Percentiles rank a stretch among this genome's conserved stretches.
phyloP scores from a whole-genome alignment of 2,797 vertebrate species.

The Aselliscus stoliczkanus region DNA sequence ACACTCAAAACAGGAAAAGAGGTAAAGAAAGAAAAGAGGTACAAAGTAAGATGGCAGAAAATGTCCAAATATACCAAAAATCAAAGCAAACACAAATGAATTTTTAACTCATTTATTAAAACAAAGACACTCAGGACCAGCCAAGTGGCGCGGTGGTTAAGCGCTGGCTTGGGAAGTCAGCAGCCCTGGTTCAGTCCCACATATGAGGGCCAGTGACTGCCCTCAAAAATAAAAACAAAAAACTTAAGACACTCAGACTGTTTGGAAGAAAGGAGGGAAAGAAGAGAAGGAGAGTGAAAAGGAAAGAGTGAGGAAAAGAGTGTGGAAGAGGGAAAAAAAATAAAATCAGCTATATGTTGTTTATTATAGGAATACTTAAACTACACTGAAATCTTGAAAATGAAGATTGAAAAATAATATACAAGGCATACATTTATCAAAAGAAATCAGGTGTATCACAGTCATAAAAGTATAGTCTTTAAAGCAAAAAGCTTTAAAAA shows the following conservation, averaged over 20 bases:
- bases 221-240: no score
- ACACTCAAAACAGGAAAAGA: not conserved
- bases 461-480: not conserved
- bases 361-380: not conserved
- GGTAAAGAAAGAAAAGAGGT: not conserved
- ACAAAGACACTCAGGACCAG: not conserved
- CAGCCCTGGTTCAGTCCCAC: no score
- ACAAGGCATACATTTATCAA: not conserved
- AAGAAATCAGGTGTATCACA: not conserved
- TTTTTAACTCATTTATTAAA: not conserved
- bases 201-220: no score
- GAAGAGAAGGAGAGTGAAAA: no score
- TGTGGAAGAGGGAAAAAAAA: not conserved
- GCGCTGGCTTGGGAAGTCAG: no score
- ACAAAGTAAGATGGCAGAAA: not conserved
- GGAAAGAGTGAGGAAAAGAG: not conserved
- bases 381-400: not conserved
- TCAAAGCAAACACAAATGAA: not conserved
- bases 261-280: not conserved
- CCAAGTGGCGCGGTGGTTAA: no score
- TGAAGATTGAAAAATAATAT: not conserved
- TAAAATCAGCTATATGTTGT: not conserved
- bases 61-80: not conserved
- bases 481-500: not conserved
- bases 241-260: no score